Evolutionary conservation across 1,140 invertebrate genomes (phyloP), one percentile per base, ranked within the genome.

Genomic region (Acyrthosiphon pisum): DNA sequence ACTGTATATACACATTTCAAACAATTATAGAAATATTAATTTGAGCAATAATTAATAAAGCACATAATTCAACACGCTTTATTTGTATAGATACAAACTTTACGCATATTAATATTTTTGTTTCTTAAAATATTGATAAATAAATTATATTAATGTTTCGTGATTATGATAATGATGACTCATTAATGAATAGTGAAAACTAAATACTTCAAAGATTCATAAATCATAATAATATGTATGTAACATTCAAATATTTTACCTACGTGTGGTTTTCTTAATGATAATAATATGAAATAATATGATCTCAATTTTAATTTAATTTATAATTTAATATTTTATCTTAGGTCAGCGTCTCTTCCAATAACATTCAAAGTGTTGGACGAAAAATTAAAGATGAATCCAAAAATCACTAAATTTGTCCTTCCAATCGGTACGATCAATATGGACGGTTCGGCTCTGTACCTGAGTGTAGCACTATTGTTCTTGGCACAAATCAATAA

Each of bases 281-380:
- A 68, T 68, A 68, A n/a, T 46, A 46, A 68, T 22, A 23, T 83
- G 8, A 37, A 41, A 83, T 83, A 37, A 23, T 84, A 84, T 84
- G 22, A 84, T 84, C 7, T 81, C 76, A 83, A 41, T 83, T 23
- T 18, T 86, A 44, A 14, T 44, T 84, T 86, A 86, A 41, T 41
- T 44, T 41, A 41, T 86, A 14, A 30, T 86, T 14, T 53, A 37
- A 53, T 20, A 1, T 89, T 35, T 56, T 18, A 37, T 56, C 37
- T 26, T 26, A 99, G 98, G 95, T 97, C 99, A 94, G 99, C 98
- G 83, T 98, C 99, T 86, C 96, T 99, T 87, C 99, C 99, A 83
- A 97, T 99, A 87, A 99, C 98, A 86, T 99, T 99, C 95, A 97
- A 97, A 88, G 98, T 98, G 95, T 97, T 99, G 97, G 98, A 99